phyloP scores from a whole-genome alignment of 2,113 vertebrate genomes.

The Empidonax alnorum region DNA sequence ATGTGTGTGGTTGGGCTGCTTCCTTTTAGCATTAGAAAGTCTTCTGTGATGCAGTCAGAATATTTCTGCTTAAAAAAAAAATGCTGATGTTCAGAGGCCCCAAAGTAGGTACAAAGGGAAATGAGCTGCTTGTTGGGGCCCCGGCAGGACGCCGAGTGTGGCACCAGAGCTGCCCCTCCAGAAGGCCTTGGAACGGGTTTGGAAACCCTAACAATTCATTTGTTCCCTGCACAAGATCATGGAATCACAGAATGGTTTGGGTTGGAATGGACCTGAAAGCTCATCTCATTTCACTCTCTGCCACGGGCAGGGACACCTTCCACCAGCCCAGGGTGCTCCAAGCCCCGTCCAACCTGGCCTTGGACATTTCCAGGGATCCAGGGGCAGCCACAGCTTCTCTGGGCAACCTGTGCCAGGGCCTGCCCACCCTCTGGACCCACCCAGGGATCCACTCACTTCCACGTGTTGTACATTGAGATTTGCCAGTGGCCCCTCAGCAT shows the following conservation, averaged over 20 bases:
- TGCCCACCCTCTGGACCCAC: not conserved
- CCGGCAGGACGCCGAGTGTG: not conserved
- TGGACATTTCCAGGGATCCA: not conserved
- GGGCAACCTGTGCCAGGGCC: not conserved
- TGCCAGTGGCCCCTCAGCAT: not conserved
- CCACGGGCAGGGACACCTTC: not conserved
- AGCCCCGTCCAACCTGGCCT: rapidly evolving
- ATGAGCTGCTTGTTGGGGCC: not conserved
- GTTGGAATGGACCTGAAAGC: not conserved
- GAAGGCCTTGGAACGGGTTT: not conserved
- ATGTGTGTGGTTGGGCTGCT: conserved; percentile 36
- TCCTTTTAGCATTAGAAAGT: conserved; percentile 40
- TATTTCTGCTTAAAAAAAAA: not conserved
- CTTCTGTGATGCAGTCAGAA: conserved; percentile 23
- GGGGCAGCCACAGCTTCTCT: not conserved
- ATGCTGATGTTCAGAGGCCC: not conserved
- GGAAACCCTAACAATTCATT: not conserved
- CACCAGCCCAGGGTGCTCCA: not conserved
- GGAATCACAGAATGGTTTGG: not conserved
- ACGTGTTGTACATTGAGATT: rapidly evolving
- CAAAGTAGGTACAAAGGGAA: not conserved
- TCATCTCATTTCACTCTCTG: not conserved
- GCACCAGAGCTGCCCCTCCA: not conserved
- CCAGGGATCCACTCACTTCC: not conserved
- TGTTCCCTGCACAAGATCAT: not conserved